Evolutionary conservation across 2,797 vertebrate species (phyloP), one percentile per base, ranked within the genome.

Genomic region (Myiotriccus ornatus): DNA sequence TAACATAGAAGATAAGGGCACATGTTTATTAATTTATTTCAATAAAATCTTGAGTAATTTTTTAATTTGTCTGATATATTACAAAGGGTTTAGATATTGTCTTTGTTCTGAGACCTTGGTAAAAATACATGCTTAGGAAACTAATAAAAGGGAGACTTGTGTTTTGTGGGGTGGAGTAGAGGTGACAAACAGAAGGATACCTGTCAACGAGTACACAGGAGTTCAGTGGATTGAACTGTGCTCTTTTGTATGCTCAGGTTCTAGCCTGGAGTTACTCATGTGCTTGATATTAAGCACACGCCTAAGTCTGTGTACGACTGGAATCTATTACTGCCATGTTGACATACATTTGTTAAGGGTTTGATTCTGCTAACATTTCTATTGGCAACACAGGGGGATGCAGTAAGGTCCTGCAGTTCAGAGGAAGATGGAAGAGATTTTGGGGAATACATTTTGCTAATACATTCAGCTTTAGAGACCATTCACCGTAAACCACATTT

Each of bases 231-330:
- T 27, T 78, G 74, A 91, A 82, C 91, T 96, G n/a, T 95, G 87
- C 80, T 95, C 94, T 89, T 97, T 96, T 94, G 93, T 94, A 93
- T 94, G 91, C 93, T 97, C 95, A 96, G 86, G 90, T 97, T 96
- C 95, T 96, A 96, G 94, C 95, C 95, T 90, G 95, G 94, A 97
- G 95, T 96, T 90, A 97, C 89, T 96, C 95, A 96, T 91, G 91
- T 96, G 96, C 95, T 97, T 96, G 93, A 87, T 88, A 96, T 97
- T 96, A 96, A 87, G 70, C 89, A 93, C 64, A 84, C 2, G 0
- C 89, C 90, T 70, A 85, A 84, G 59, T 74, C 89, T 91, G 46
- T 87, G 80, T 56, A 74, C 0, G 74, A 93, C 93, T 97, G 96
- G 95, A 96, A 96, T 93, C 94, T 90, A 95, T 97, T 96, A 96